Evolutionary conservation across 2,797 vertebrate species (phyloP).

Genomic region (Propithecus deckenii): DNA sequence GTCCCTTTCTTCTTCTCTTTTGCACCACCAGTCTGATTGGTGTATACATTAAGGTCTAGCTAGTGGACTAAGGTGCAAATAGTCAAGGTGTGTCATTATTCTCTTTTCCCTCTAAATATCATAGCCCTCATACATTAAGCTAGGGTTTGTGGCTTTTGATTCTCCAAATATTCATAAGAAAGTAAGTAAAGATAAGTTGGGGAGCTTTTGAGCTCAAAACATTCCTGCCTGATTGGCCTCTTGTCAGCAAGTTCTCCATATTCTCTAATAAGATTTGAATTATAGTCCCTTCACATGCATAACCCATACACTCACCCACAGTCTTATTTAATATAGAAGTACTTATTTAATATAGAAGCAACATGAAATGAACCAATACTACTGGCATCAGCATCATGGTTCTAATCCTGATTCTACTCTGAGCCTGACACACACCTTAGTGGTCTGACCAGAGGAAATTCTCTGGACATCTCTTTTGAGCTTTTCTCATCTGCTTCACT

Average conservation of each 20-base stretch:
- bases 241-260: neutral
- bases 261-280: neutral
- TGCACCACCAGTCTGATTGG: neutral
- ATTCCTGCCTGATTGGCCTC: neutral
- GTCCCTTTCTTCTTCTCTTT: neutral
- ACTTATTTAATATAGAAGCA: neutral
- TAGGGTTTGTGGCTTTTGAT: neutral
- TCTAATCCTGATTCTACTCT: neutral
- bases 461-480: neutral
- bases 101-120: neutral
- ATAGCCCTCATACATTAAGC: neutral
- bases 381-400: neutral
- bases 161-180: constrained; percentile 3
- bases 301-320: neutral
- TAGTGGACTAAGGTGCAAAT: neutral
- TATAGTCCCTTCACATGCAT: neutral
- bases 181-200: neutral
- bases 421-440: neutral
- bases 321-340: no score
- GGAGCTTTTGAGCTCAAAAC: neutral
- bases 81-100: neutral
- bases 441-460: neutral
- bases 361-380: neutral
- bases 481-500: neutral
- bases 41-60: neutral